phyloP scores from a whole-genome alignment of 2,797 vertebrate genomes.

The Etheostoma perlongum region DNA sequence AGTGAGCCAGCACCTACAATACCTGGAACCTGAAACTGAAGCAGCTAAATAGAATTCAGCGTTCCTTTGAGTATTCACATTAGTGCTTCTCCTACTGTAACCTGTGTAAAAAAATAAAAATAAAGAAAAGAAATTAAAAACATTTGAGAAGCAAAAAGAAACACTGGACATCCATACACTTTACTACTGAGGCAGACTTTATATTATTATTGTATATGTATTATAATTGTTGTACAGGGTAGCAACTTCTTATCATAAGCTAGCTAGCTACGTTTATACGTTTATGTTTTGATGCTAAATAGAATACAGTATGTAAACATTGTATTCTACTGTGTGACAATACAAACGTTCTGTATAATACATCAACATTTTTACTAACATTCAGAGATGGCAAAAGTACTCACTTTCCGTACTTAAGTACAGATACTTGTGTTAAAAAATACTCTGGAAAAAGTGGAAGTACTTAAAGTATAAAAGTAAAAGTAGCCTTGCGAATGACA shows the following conservation, averaged over 20 bases:
- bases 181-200: not conserved
- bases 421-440: too few species aligned
- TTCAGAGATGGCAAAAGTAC: too few species aligned
- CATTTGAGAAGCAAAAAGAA: not conserved
- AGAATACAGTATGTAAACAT: too few species aligned
- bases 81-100: not conserved
- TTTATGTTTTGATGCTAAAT: not conserved
- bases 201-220: not conserved
- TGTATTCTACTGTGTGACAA: not conserved
- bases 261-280: not conserved
- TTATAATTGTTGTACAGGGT: not conserved
- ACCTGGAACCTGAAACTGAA: not conserved
- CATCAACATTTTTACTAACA: not conserved
- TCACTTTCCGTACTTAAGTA: too few species aligned
- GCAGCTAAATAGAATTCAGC: slow-evolving; percentile 1
- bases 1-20: not conserved
- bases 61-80: not conserved
- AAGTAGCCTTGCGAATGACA: too few species aligned
- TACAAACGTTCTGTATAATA: not conserved
- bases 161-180: not conserved
- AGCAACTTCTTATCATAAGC: not conserved
- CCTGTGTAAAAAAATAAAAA: not conserved
- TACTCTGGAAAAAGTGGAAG: too few species aligned
- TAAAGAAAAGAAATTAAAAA: not conserved
- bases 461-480: too few species aligned